Base-by-base conservation (phyloP, 2,888 invertebrate genomes). In the Melieria crassipennis region DNA sequence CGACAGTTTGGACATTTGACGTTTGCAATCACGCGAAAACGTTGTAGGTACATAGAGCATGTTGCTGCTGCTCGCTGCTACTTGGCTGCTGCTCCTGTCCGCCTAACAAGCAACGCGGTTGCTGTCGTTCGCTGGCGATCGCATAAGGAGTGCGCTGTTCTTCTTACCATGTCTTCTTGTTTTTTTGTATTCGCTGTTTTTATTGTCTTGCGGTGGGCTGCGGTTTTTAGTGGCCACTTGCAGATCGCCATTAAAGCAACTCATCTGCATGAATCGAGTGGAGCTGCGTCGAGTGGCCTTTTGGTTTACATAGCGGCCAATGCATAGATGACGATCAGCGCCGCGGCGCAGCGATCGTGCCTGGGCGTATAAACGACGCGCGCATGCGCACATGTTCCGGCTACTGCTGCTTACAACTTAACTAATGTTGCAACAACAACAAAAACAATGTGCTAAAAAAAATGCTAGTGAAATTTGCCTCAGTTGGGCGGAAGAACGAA, bases 11-110 rank as follows among this genome's bases (percentile, higher is more conserved):
- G 69, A 73, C 73, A 50, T 73, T 71, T 70, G 73, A 68, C 68
- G 70, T 73, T 65, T 70, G 68, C 65, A 71, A 71, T 71, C 73
- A 71, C 71, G 62, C 71, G 71, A 73, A 67, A 67, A 67, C 67
- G 61, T 62, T 62, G 72, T 72, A 64, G 50, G 11, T 67, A 63
- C 47, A 58, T 9, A n/a, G 50, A 13, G 7, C 30, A 58, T 48
- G 62, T 62, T 68, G 43, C 43, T 48, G 45, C 30, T 42, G 65
- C 55, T 65, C 13, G 11, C 52, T 45, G 11, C 55, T 56, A 56
- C 30, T 56, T 13, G 7, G 30, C 30, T 30, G 56, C 48, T 65
- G 47, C 57, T 57, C 30, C 30, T 30, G 30, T 30, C 30, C 30
- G 30, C 30, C 30, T 30, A 30, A 30, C 30, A 30, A 30, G 30